Evolutionary conservation across 2,888 invertebrate species (phyloP).

Genomic region (Nomada goodeniana): DNA sequence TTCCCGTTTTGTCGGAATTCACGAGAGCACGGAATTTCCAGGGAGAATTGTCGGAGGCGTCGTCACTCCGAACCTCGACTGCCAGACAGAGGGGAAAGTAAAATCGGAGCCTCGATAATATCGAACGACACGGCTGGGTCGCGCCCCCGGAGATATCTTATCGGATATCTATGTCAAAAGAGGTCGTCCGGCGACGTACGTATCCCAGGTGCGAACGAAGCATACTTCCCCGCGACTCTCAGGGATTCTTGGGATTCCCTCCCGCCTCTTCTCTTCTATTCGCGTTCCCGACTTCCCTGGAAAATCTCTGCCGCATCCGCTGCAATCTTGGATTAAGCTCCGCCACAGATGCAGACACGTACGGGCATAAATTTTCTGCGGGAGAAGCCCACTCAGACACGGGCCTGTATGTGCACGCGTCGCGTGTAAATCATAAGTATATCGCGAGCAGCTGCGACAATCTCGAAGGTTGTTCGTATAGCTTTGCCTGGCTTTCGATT

Average conservation of each 20-base stretch:
- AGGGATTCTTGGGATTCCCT: constrained; percentile 61
- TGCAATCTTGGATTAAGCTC: constrained; percentile 68
- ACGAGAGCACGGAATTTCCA: background rate
- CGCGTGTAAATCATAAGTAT: constrained; percentile 53
- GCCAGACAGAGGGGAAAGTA: background rate
- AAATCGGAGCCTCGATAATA: background rate
- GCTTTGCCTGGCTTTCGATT: background rate
- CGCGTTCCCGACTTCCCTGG: constrained; percentile 15
- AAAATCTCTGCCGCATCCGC: constrained; percentile 25
- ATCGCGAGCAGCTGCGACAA: constrained; percentile 13
- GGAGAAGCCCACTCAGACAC: constrained; percentile 40
- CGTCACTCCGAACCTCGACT: background rate
- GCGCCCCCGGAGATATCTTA: constrained; percentile 74
- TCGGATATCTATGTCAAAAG: constrained; percentile 71
- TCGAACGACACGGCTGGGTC: constrained; percentile 42
- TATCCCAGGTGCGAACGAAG: constrained; percentile 52
- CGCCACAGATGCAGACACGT: constrained; percentile 40
- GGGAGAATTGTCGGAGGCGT: background rate
- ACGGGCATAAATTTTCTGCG: constrained; percentile 53
- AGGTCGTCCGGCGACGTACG: constrained; percentile 60
- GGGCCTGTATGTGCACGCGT: constrained; percentile 10
- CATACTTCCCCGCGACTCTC: constrained; percentile 44
- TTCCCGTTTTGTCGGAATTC: constrained; percentile 3
- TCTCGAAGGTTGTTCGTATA: too few relatives aligned
- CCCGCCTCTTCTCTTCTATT: constrained; percentile 4